Conservation (phyloP, 2,888 invertebrate genomes). For the Pandemis corylana region DNA sequence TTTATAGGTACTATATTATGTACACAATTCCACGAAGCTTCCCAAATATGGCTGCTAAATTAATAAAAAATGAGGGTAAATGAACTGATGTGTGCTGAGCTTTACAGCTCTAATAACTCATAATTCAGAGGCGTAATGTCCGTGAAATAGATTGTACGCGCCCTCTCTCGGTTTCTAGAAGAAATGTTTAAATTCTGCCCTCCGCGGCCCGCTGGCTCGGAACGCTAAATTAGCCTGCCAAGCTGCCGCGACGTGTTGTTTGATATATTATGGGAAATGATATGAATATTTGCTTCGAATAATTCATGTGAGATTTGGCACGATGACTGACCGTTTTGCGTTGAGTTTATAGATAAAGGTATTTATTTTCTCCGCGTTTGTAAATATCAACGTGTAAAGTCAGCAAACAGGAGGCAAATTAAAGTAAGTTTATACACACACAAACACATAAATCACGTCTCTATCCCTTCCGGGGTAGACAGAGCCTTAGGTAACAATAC, state of each 20-base stretch:
- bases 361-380: neutral
- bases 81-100: conserved; percentile 76
- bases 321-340: conserved; percentile 31
- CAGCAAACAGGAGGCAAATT: neutral
- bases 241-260: conserved; percentile 62
- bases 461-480: no score
- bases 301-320: conserved; percentile 37
- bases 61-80: conserved; percentile 68
- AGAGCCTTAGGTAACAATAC: no score
- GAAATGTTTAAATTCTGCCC: conserved; percentile 69
- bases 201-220: conserved; percentile 62
- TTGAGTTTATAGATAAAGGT: conserved; percentile 15
- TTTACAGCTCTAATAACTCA: conserved; percentile 79
- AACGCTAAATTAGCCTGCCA: conserved; percentile 74
- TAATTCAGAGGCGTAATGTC: conserved; percentile 75
- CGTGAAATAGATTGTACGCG: conserved; percentile 78
- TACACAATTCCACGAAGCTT: neutral
- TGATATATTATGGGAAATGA: conserved; percentile 68
- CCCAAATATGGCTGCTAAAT: conserved; percentile 48
- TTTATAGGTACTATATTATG: neutral
- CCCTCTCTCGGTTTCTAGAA: conserved; percentile 68
- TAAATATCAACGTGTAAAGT: neutral
- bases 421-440: no score
- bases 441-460: no score
- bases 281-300: conserved; percentile 58